Evolutionary conservation across 2,888 invertebrate genomes (phyloP), one percentile per base, ranked within the genome.

Genomic region (Mythimna vitellina): DNA sequence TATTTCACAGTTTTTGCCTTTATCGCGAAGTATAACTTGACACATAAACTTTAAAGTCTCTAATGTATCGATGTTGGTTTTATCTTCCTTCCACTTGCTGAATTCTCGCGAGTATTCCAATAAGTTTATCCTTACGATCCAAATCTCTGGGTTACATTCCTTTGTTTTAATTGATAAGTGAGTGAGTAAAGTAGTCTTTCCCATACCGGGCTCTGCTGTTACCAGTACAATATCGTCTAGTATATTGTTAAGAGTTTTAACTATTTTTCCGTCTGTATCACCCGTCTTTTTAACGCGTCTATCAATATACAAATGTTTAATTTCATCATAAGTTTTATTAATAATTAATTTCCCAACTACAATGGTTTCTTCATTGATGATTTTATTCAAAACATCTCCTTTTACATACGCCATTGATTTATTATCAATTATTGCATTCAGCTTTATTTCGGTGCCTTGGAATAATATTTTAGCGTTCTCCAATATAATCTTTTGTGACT

Each of bases 141-240:
- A 86, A 20, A 72, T 9, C 4, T 54, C 25, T 4, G 76, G 82
- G 17, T 77, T 53, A 0, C 32, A 0, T n/a, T 70, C 53, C 46
- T 78, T 82, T 2, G 83, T 81, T 49, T 61, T 64, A 5, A 82
- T 8, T 1, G 83, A 69, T 58, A 49, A 49, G 20, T 49, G 49
- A 49, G 49, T 49, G 49, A 49, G 78, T 3, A 84, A 57, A 9
- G 75, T 82, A 20, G 85, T 81, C 63, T 86, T 86, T 3, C 85
- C 85, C 85, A 81, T 83, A 0, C 82, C 85, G 0, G 85, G 81
- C 49, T 65, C 60, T 4, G 78, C 82, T 12, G 69, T 70, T 42
- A 82, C 9, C 25, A 81, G 70, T 12, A 82, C 71, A 29, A 63
- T 20, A 1, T 75, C 49, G 7, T 70, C 64, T 20, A 12, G 1